Evolutionary conservation across 2,113 vertebrate genomes (phyloP).

Genomic region (Equus quagga): DNA sequence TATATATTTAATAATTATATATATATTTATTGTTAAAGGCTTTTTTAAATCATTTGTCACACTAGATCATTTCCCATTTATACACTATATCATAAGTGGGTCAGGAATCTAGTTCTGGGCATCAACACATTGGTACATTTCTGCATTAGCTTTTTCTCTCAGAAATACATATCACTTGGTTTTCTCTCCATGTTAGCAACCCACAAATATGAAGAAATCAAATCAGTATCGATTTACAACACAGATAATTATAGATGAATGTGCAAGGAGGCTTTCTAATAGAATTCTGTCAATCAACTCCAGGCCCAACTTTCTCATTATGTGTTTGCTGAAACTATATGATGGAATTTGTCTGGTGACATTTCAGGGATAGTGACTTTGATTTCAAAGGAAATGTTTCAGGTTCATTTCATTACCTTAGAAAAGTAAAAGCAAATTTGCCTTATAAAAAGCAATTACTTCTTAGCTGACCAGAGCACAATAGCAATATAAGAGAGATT

Average conservation of each 20-base stretch:
- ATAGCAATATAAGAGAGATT: constrained; percentile 91
- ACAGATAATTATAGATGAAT: constrained; percentile 91
- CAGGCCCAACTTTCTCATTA: constrained; percentile 88
- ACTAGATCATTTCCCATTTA: background rate
- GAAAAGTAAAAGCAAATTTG: constrained; percentile 99
- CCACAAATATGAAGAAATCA: constrained; percentile 85
- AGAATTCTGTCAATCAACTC: constrained; percentile 95
- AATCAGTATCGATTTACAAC: constrained; percentile 89
- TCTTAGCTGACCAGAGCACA: constrained; percentile 94
- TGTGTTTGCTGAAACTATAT: constrained; percentile 92
- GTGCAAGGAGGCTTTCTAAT: constrained; percentile 91
- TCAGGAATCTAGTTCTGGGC: background rate
- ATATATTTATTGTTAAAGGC: constrained; percentile 15
- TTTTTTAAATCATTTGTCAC: background rate
- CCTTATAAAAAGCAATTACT: constrained; percentile 99
- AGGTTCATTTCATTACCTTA: constrained; percentile 97
- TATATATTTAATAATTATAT: constrained; percentile 40
- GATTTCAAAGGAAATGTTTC: constrained; percentile 94
- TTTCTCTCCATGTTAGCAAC: constrained; percentile 52
- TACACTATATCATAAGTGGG: background rate
- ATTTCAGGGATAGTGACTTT: constrained; percentile 93
- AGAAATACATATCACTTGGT: constrained; percentile 38
- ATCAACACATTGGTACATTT: background rate
- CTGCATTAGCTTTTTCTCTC: background rate
- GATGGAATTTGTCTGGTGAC: constrained; percentile 94